Base-by-base conservation (phyloP, 2,113 vertebrate species). In the Galbula dea region DNA sequence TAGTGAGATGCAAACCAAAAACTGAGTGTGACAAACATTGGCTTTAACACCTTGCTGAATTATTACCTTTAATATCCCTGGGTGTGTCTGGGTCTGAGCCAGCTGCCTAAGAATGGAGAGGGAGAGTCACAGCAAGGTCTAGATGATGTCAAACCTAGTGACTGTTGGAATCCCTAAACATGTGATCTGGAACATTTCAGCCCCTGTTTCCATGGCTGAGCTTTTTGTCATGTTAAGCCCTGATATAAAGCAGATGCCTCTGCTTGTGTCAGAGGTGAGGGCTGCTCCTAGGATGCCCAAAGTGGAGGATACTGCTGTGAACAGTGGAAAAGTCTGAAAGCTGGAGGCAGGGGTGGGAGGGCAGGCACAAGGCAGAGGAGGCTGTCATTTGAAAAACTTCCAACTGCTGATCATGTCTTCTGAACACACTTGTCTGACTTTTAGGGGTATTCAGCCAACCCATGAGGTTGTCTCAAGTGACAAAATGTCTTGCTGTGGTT, bases 271-370 rank as follows among this genome's bases (percentile, higher is more conserved):
- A 45, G 76, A 58, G 12, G 10, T 52, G 39, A n/a, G 16, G 30
- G 26, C 30, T 48, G n/a, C 58, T 78, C 43, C 51, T 4, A 45
- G 45, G 62, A 59, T 55, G 34, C 17, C 39, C 24, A 24, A 54
- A 74, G 61, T 7, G 26, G n/a, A 26, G 11, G 16, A 39, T 86
- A 15, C 30, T 23, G 24, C 27, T 90, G 16, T 77, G 54, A 29
- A 14, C 23, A n/a, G 23, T 62, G 18, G 43, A 68, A 29, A 23
- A 15, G 5, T 8, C 43, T 67, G 43, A 34, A 58, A 57, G 39
- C 27, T 2, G 1, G 41, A 24, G 8, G 7, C 2, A 7, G 32
- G 14, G 3, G 4, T 13, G n/a, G n/a, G n/a, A n/a, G n/a, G n/a
- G n/a, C n/a, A 43, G 41, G 41, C 41, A 43, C 15, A 15, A 15